phyloP scores from a whole-genome alignment of 2,888 invertebrate genomes.

The Plemyria rubiginata region DNA sequence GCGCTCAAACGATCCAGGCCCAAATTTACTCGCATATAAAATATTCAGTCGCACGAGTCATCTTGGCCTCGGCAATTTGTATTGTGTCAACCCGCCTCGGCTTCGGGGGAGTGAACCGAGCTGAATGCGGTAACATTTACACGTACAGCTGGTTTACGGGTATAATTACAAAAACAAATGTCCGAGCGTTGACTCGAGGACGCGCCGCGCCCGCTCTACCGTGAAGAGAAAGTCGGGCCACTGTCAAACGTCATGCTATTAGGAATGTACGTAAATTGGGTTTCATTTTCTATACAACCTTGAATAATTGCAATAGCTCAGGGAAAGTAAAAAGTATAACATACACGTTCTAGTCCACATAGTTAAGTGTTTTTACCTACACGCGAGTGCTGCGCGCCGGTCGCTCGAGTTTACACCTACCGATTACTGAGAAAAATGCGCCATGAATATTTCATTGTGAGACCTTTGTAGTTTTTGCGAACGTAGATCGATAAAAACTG shows the following conservation, averaged over 20 bases:
- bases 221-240: constrained; percentile 68
- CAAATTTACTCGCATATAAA: constrained; percentile 42
- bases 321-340: constrained; percentile 42
- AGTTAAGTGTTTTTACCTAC: constrained; percentile 35
- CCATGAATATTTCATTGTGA: constrained; percentile 30
- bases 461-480: constrained; percentile 20
- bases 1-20: constrained; percentile 38
- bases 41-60: constrained; percentile 46
- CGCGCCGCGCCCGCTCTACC: constrained; percentile 56
- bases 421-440: constrained; percentile 36
- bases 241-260: constrained; percentile 49
- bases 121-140: constrained; percentile 52
- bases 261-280: constrained; percentile 63
- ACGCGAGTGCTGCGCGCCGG: constrained; percentile 32
- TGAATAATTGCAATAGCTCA: constrained; percentile 50
- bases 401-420: constrained; percentile 33
- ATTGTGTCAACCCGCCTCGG: constrained; percentile 47
- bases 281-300: constrained; percentile 68
- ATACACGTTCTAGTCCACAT: constrained; percentile 36
- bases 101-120: constrained; percentile 44
- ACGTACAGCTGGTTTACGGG: constrained; percentile 45
- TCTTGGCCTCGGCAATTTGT: constrained; percentile 49
- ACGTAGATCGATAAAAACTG: constrained; percentile 18
- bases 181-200: constrained; percentile 61
- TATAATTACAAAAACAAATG: constrained; percentile 57